These are phyloP conservation scores for Lochmaea crataegi DNA, from an alignment of 2,888 invertebrate species.

Conservation along the genomic window DNA sequence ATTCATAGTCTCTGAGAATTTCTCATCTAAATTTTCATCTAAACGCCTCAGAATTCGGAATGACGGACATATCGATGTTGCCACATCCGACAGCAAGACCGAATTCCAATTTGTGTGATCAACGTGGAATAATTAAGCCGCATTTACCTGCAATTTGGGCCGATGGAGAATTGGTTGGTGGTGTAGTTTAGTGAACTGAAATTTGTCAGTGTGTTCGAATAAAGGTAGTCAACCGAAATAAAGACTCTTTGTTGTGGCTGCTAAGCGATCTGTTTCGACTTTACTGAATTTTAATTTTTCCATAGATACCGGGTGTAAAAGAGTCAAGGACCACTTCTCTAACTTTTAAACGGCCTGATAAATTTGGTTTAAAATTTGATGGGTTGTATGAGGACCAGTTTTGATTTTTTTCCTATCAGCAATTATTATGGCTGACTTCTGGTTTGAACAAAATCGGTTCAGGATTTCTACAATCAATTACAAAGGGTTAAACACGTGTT, in stretches of 20 bases:
- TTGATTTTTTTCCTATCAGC: no score
- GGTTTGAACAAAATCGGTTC: no score
- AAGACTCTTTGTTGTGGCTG: background rate
- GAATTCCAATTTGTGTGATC: constrained; percentile 40
- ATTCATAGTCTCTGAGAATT: constrained; percentile 21
- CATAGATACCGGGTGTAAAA: background rate
- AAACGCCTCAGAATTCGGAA: constrained; percentile 23
- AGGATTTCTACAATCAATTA: no score
- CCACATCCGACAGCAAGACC: constrained; percentile 36
- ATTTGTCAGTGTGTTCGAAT: constrained; percentile 18
- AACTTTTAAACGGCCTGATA: no score
- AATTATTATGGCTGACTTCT: no score
- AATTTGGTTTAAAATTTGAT: no score
- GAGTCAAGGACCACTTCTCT: no score
- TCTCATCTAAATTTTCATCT: constrained; percentile 27
- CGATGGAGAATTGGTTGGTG: constrained; percentile 6
- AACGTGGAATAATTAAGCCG: constrained; percentile 35
- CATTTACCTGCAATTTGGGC: constrained; percentile 30
- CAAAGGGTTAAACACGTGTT: no score
- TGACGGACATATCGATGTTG: constrained; percentile 36
- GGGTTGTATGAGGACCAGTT: no score
- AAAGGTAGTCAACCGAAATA: background rate
- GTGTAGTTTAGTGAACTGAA: constrained; percentile 24
- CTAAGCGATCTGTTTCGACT: no score
- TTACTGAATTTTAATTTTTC: background rate